phyloP scores from a whole-genome alignment of 1,140 invertebrate genomes.

The Pemphigus obesinymphae region DNA sequence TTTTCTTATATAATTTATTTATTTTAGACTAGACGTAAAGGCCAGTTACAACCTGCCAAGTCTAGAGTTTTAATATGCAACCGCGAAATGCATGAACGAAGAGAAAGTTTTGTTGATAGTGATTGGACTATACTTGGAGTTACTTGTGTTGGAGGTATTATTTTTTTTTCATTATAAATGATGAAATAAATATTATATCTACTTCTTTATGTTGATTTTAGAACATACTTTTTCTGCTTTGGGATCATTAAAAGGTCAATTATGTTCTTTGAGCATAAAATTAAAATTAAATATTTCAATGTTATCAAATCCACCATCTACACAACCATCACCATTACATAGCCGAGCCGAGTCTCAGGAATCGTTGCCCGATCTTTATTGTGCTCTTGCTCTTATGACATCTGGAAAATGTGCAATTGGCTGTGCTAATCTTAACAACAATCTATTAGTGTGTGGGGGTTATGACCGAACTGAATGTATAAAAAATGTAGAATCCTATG shows the following conservation, averaged over 20 bases:
- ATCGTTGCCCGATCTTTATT: conserved; percentile 55
- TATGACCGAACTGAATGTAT: conserved; percentile 82
- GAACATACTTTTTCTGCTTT: conserved; percentile 65
- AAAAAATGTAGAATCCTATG: conserved; percentile 68
- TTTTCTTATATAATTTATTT: neutral
- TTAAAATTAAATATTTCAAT: conserved; percentile 56
- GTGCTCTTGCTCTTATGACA: conserved; percentile 63
- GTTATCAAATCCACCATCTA: conserved; percentile 50
- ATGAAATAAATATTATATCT: neutral
- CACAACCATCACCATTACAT: conserved; percentile 19
- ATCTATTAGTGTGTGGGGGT: conserved; percentile 71
- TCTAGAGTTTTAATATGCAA: conserved; percentile 59
- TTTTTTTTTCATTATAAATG: conserved; percentile 41
- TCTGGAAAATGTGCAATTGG: conserved; percentile 69
- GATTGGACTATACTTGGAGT: conserved; percentile 65
- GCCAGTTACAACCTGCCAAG: conserved; percentile 57
- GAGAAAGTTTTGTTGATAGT: conserved; percentile 57
- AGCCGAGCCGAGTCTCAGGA: conserved; percentile 38
- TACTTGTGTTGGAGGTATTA: conserved; percentile 56
- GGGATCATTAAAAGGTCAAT: conserved; percentile 59
- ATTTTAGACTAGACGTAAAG: conserved; percentile 51
- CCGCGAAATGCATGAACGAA: conserved; percentile 57
- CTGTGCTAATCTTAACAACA: conserved; percentile 63
- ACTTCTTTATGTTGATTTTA: conserved; percentile 45
- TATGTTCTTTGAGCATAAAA: conserved; percentile 62